A percentile compares a stretch with the other conserved stretches of the same genome.
Conservation (phyloP, 92 coral and sea anemone genomes). For the Paramuricea clavata region DNA sequence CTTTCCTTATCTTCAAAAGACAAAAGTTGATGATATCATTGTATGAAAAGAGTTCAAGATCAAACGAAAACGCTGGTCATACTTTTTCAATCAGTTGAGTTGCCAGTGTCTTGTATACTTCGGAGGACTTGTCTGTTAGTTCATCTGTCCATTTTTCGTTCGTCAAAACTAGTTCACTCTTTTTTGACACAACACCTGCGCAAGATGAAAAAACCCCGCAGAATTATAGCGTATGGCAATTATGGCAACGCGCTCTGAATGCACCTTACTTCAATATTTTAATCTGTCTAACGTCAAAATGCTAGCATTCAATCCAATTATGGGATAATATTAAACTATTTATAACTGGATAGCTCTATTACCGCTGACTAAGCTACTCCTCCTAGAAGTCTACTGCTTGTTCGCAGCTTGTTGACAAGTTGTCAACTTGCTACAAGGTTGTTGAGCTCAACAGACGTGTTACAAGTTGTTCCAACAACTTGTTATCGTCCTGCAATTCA, state of each 20-base stretch:
- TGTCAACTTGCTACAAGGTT: too few species aligned
- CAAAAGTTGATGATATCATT: background rate
- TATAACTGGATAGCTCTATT: background rate
- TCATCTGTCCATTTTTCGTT: background rate
- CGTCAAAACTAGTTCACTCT: background rate
- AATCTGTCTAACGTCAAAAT: too few species aligned
- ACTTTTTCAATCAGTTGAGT: background rate
- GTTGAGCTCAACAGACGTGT: too few species aligned
- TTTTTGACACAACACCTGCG: background rate
- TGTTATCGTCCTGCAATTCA: too few species aligned
- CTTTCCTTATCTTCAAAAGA: background rate
- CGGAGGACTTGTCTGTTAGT: background rate
- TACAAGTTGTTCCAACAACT: too few species aligned
- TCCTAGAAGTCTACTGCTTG: background rate
- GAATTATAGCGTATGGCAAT: too few species aligned
- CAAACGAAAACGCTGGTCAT: background rate
- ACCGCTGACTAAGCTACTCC: background rate
- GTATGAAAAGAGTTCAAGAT: background rate
- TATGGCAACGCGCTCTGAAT: too few species aligned
- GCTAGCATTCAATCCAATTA: too few species aligned
- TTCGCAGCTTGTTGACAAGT: too few species aligned
- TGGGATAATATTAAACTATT: too few species aligned
- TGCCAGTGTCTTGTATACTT: slow-evolving; percentile 1
- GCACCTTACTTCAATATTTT: too few species aligned
- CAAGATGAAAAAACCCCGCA: background rate